Base-by-base conservation (phyloP, 2,113 vertebrate genomes). In the Sciurus niger region DNA sequence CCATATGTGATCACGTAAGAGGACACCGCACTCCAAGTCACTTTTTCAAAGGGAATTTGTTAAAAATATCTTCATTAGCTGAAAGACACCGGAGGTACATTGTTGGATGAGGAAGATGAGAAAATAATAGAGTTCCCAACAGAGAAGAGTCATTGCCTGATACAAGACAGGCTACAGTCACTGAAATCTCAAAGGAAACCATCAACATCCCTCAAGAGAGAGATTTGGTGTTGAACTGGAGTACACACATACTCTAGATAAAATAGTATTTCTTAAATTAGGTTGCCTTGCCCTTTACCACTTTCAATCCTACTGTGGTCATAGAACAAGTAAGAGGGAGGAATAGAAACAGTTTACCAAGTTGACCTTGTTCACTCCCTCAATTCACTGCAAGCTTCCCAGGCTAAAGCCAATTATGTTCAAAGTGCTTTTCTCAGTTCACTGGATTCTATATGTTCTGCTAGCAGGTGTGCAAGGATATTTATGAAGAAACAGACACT, bases 211-310 rank as follows among this genome's bases (percentile, higher is more conserved):
- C 28, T 84, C 53, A 46, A 40, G 51, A 53, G 30, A 88, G 28
- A 25, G 24, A 77, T 83, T 77, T 83, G 30, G 14, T 93, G 30
- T 72, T 83, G 43, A 95, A 90, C 68, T 65, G 90, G 60, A 95
- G 25, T 18, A 77, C n/a, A 43, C 51, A 78, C 34, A 93, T 25
- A 67, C 34, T 55, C 18, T 30, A 89, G 7, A 46, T 73, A 94
- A 74, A 87, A 58, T 86, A 40, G 30, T 48, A 40, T 70, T 89
- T 73, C n/a, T 86, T 55, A 48, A 88, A 58, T 55, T 53, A 73
- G 24, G 34, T n/a, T 43, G 24, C 13, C 53, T 89, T 63, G 34
- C 28, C 13, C 28, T 30, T 67, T 48, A 32, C 9, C 8, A n/a
- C 55, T 46, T 40, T 12, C 22, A 93, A 24, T 53, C 43, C 43